phyloP scores from a whole-genome alignment of 2,113 vertebrate genomes.

The Dipodomys merriami region DNA sequence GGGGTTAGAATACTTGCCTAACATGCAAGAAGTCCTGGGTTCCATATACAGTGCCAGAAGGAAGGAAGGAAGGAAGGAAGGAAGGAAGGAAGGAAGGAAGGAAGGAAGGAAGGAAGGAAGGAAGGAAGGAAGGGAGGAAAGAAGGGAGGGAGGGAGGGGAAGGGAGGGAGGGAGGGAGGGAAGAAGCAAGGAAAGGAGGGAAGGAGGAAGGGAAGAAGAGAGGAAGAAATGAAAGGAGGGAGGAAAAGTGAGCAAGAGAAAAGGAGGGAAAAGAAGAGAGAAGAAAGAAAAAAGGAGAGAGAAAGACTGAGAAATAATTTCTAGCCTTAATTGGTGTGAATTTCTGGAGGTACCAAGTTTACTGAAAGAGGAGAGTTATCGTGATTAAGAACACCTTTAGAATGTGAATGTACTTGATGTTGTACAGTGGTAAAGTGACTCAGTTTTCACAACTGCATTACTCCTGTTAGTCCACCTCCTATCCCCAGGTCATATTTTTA shows the following conservation, averaged over 20 bases:
- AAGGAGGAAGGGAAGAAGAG: too few species aligned
- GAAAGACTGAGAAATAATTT: not conserved
- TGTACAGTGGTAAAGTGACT: not conserved
- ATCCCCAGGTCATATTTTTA: not conserved
- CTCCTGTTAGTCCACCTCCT: not conserved
- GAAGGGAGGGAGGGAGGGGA: too few species aligned
- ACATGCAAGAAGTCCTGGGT: not conserved
- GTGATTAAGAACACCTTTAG: not conserved
- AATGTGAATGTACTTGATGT: not conserved
- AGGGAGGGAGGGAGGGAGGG: too few species aligned
- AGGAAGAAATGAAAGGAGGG: too few species aligned
- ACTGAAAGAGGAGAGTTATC: not conserved
- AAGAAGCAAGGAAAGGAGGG: too few species aligned
- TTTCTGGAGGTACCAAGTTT: not conserved
- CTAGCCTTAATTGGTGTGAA: too few species aligned
- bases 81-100: not conserved
- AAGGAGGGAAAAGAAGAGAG: too few species aligned
- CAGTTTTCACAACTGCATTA: not conserved
- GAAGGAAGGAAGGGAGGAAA: too few species aligned
- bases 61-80: not conserved
- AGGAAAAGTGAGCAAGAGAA: too few species aligned
- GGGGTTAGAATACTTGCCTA: not conserved
- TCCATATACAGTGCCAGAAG: not conserved
- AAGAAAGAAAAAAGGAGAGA: too few species aligned
- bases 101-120: too few species aligned